phyloP scores from a whole-genome alignment of 2,888 invertebrate genomes.

The Drosophila fulvimacula region DNA sequence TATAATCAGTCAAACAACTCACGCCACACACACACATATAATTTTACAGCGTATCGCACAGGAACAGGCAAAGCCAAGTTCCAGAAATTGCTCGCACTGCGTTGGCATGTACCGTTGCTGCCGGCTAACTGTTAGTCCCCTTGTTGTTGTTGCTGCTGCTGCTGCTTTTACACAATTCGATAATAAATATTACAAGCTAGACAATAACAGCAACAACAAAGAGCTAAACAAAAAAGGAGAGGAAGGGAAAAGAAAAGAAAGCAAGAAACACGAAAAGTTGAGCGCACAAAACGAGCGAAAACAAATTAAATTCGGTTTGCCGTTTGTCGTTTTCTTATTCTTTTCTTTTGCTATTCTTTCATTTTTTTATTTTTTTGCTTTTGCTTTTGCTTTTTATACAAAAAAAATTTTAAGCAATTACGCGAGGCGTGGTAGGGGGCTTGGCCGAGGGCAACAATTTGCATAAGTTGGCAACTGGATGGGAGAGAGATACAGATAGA shows the following conservation, averaged over 20 bases:
- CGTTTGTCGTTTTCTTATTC: slow-evolving; percentile 60
- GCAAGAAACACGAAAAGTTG: slow-evolving; percentile 65
- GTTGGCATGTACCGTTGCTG: slow-evolving; percentile 57
- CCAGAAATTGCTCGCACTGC: slow-evolving; percentile 68
- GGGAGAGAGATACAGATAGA: not conserved
- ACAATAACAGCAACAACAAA: slow-evolving; percentile 57
- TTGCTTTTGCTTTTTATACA: slow-evolving; percentile 27
- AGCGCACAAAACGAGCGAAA: slow-evolving; percentile 74
- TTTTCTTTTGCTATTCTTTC: slow-evolving; percentile 44
- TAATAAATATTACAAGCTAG: slow-evolving; percentile 80
- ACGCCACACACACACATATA: too few relatives aligned
- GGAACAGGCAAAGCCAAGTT: slow-evolving; percentile 48
- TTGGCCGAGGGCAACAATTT: slow-evolving; percentile 63
- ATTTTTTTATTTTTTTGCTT: slow-evolving; percentile 9
- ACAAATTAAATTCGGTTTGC: slow-evolving; percentile 78
- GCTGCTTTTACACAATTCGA: slow-evolving; percentile 69
- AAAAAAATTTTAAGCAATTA: slow-evolving; percentile 69
- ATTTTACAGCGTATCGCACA: slow-evolving; percentile 31
- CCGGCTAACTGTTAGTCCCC: slow-evolving; percentile 1
- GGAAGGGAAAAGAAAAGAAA: slow-evolving; percentile 29
- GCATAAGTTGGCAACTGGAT: slow-evolving; percentile 59
- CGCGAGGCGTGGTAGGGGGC: slow-evolving; percentile 41
- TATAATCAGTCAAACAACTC: too few relatives aligned
- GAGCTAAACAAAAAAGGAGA: slow-evolving; percentile 15
- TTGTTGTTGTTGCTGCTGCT: slow-evolving; percentile 18